Percentiles rank a stretch among this genome's conserved stretches.
Evolutionary conservation across 2,113 vertebrate genomes (phyloP).

Genomic region (Fulmarus glacialis): DNA sequence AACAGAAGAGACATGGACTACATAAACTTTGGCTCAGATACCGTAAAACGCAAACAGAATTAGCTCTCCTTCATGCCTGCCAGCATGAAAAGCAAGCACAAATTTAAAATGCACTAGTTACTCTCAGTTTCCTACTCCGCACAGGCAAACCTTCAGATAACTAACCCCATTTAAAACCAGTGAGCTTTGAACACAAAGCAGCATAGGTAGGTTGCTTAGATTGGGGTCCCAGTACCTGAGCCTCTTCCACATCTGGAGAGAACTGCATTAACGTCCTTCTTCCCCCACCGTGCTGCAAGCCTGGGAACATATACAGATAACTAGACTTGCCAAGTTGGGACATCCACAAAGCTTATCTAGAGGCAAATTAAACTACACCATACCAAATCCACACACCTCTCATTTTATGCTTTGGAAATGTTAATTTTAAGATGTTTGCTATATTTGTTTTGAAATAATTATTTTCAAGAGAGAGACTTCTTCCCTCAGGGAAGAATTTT

Average conservation of each 20-base stretch:
- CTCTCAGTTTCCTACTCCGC: rapidly evolving
- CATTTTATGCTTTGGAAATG: not conserved
- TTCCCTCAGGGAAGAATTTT: not conserved
- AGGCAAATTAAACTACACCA: not conserved
- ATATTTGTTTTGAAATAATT: not conserved
- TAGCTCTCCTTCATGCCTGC: not conserved
- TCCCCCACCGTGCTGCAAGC: not conserved
- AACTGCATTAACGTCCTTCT: not conserved
- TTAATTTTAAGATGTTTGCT: not conserved
- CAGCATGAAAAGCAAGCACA: not conserved
- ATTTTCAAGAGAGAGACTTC: not conserved
- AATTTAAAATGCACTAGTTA: not conserved
- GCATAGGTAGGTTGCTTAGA: not conserved
- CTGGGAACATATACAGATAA: rapidly evolving
- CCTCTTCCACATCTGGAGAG: not conserved
- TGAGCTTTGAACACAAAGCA: not conserved
- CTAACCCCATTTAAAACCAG: not conserved
- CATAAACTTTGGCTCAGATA: not conserved
- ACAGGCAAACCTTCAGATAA: not conserved
- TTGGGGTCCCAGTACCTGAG: not conserved
- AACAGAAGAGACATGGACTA: not conserved
- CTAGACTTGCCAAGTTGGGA: not conserved
- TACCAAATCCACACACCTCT: not conserved
- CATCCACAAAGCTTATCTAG: not conserved
- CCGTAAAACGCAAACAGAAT: not conserved